phyloP scores from a whole-genome alignment of 2,888 invertebrate species.

The Halictus quadricinctus region DNA sequence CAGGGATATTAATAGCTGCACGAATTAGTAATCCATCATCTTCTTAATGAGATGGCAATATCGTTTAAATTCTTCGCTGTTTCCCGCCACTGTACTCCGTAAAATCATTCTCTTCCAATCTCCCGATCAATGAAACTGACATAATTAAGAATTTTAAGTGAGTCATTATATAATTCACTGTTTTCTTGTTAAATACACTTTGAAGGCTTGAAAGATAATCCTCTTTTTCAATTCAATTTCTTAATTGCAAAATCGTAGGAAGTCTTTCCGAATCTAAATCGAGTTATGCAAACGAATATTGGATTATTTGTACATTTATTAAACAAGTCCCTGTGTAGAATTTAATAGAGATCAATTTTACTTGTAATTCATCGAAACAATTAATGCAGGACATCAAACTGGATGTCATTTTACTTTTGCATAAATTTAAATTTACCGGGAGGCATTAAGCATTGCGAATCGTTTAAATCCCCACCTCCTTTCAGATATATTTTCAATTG shows the following conservation, averaged over 20 bases:
- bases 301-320: background rate
- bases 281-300: background rate
- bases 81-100: no score
- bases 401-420: background rate
- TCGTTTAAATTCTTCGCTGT: background rate
- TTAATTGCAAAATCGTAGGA: background rate
- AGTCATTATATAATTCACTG: background rate
- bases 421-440: background rate
- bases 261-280: background rate
- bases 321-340: background rate
- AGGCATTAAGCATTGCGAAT: background rate
- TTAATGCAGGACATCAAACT: background rate
- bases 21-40: slow-evolving; percentile 3
- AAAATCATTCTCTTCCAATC: background rate
- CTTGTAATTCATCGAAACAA: background rate
- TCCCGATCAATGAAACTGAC: background rate
- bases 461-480: background rate
- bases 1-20: background rate
- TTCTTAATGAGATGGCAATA: slow-evolving; percentile 10
- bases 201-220: no score
- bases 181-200: background rate
- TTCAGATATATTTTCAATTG: background rate
- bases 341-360: background rate
- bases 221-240: no score
- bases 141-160: background rate